These are phyloP conservation scores for Periphyllus acericola DNA, from an alignment of 2,888 invertebrate species.

Conservation along the genomic window DNA sequence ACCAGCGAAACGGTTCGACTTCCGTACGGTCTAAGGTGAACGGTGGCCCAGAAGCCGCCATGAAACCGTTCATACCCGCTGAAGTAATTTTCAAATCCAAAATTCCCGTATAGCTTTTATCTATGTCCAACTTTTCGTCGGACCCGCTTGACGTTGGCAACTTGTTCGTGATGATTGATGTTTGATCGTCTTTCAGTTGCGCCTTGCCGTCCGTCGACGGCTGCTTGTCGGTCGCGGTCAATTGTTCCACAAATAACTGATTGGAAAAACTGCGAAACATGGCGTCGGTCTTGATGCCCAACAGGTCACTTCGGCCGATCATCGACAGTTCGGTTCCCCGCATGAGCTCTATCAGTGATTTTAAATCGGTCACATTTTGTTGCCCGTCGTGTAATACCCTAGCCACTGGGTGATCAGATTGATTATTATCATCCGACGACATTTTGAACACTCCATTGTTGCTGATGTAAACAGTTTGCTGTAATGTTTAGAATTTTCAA, in stretches of 20 bases:
- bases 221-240: not conserved
- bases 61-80: constrained; percentile 66
- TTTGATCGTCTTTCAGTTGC: not conserved
- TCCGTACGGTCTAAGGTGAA: constrained; percentile 46
- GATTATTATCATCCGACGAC: constrained; percentile 6
- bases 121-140: constrained; percentile 54
- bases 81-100: constrained; percentile 64
- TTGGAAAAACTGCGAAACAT: constrained; percentile 17
- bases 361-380: constrained; percentile 70
- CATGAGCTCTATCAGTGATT: constrained; percentile 71
- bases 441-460: not conserved
- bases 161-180: not conserved
- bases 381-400: constrained; percentile 71
- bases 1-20: constrained; percentile 78
- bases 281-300: constrained; percentile 12
- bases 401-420: constrained; percentile 70
- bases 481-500: not conserved
- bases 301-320: constrained; percentile 72
- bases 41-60: constrained; percentile 68
- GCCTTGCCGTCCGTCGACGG: not conserved
- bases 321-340: constrained; percentile 73
- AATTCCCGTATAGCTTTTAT: constrained; percentile 63
- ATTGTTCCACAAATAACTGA: constrained; percentile 35
- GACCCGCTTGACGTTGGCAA: not conserved
- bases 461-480: constrained; percentile 44